Percentiles rank a stretch among this genome's conserved stretches.
Evolutionary conservation across 2,888 invertebrate genomes (phyloP).

Genomic region (Polia nebulosa): DNA sequence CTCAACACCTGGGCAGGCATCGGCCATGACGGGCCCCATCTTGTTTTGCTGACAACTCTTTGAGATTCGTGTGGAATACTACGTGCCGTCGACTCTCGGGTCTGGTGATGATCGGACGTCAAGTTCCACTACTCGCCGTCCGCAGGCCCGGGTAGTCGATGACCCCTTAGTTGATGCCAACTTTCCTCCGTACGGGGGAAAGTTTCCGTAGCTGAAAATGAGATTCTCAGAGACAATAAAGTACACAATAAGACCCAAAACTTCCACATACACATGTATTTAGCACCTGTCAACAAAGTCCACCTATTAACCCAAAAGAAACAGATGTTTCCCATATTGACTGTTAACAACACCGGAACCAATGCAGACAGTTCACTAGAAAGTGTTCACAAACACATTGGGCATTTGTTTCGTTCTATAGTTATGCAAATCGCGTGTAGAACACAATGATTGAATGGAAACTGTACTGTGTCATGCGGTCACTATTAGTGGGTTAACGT

Average conservation of each 20-base stretch:
- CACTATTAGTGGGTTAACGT: slow-evolving; percentile 37
- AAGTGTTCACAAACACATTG: slow-evolving; percentile 47
- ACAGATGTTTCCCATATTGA: not conserved
- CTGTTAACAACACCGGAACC: slow-evolving; percentile 29
- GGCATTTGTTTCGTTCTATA: slow-evolving; percentile 45
- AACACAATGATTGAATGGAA: slow-evolving; percentile 58
- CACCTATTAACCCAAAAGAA: not conserved
- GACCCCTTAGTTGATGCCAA: not conserved
- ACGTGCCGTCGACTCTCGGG: too few species aligned
- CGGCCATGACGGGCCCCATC: too few species aligned
- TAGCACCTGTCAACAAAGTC: slow-evolving; percentile 2
- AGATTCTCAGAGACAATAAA: not conserved
- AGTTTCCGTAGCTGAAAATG: not conserved
- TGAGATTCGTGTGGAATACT: too few species aligned
- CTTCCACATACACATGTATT: not conserved
- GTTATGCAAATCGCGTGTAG: slow-evolving; percentile 59
- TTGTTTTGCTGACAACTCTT: too few species aligned
- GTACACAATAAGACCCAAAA: not conserved
- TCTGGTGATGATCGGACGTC: too few species aligned
- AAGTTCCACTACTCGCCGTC: too few species aligned
- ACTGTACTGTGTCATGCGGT: slow-evolving; percentile 56
- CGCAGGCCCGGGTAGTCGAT: too few species aligned
- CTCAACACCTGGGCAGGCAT: too few species aligned
- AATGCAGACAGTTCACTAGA: slow-evolving; percentile 50
- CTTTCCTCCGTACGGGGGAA: too few species aligned